A percentile compares a stretch with the other conserved stretches of the same genome.
phyloP scores from a whole-genome alignment of 2,888 invertebrate species.

The Chymomyza fuscimana region DNA sequence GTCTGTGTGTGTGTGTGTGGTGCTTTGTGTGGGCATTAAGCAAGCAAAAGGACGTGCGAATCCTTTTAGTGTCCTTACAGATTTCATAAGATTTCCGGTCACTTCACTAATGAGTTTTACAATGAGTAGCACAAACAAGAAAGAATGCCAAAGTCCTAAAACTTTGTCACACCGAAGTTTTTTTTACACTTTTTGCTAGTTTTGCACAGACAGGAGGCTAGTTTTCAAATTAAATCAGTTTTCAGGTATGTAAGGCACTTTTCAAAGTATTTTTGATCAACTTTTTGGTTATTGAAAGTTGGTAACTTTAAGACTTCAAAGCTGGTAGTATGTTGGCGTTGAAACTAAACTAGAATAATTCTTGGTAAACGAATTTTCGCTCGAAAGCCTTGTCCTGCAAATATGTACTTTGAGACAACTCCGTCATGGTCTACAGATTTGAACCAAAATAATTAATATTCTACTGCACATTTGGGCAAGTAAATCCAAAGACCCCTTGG shows the following conservation, averaged over 20 bases:
- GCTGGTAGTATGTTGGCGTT: neutral
- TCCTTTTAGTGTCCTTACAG: slow-evolving; percentile 62
- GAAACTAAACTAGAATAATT: neutral
- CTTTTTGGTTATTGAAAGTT: neutral
- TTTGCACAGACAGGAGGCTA: neutral
- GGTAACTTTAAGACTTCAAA: neutral
- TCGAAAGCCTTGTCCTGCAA: no score
- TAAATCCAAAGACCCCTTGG: no score
- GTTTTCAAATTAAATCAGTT: neutral
- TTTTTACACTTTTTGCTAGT: neutral
- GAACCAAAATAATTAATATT: no score
- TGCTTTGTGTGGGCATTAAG: slow-evolving; percentile 21
- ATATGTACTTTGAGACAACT: no score
- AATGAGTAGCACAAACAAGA: slow-evolving; percentile 52
- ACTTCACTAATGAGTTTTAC: slow-evolving; percentile 74
- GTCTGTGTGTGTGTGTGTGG: slow-evolving; percentile 2
- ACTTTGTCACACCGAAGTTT: neutral
- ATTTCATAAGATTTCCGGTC: slow-evolving; percentile 72
- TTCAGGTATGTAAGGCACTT: neutral
- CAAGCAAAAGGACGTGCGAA: slow-evolving; percentile 43
- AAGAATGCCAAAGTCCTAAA: slow-evolving; percentile 1
- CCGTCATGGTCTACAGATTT: no score
- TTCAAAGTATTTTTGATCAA: neutral
- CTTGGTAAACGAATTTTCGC: neutral
- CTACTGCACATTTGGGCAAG: no score